Evolutionary conservation across 2,888 invertebrate genomes (phyloP).

Genomic region (Nephrotoma guestfalica): DNA sequence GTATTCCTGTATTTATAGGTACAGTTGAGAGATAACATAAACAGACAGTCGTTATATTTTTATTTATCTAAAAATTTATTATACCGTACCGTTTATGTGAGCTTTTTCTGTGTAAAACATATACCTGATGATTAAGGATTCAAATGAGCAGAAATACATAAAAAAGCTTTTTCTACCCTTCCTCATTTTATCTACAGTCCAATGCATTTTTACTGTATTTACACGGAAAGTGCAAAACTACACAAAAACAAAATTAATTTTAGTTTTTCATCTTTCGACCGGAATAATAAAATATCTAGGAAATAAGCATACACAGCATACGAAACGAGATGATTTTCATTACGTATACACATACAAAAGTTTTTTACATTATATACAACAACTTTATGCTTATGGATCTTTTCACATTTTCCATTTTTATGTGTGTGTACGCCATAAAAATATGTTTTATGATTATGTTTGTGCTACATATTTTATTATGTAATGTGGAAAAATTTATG

Average conservation of each 20-base stretch:
- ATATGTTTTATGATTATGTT: background rate
- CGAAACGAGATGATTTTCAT: background rate
- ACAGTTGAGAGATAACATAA: background rate
- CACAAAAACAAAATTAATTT: background rate
- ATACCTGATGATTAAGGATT: background rate
- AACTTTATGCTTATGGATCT: background rate
- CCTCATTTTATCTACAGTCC: background rate
- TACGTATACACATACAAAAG: background rate
- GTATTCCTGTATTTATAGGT: background rate
- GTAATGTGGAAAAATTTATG: background rate
- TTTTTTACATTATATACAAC: background rate
- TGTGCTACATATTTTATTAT: background rate
- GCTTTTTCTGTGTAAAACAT: background rate
- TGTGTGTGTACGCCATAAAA: background rate
- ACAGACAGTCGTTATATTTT: background rate
- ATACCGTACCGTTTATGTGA: background rate
- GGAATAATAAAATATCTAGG: background rate
- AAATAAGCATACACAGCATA: background rate
- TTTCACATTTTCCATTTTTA: background rate
- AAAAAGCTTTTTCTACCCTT: background rate
- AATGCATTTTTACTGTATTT: background rate
- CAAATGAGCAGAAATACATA: background rate
- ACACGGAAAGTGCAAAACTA: background rate
- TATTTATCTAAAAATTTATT: background rate
- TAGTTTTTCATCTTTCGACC: background rate